A percentile compares a stretch with the other conserved stretches of the same genome.
These are phyloP conservation scores for Drosophila tanythrix DNA, from an alignment of 2,888 invertebrate genomes.

Conservation along the genomic window DNA sequence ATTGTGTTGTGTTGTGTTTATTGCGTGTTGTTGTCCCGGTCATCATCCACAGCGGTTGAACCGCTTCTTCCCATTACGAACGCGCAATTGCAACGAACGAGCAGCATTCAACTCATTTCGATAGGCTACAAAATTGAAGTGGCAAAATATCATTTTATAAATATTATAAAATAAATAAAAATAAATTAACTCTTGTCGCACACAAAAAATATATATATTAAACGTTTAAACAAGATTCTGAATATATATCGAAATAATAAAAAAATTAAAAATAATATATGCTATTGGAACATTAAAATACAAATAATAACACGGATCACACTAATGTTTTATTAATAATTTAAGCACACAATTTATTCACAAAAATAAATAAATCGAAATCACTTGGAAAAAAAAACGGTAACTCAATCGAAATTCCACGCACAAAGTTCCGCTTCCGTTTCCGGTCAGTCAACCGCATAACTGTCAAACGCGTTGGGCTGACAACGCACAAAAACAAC, in stretches of 20 bases:
- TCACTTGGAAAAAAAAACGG: background rate
- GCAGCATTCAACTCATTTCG: background rate
- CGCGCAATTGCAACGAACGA: background rate
- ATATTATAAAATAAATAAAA: background rate
- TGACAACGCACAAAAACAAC: slow-evolving; percentile 21
- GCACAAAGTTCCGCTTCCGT: slow-evolving; percentile 55
- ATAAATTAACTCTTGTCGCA: background rate
- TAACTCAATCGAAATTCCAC: slow-evolving; percentile 5
- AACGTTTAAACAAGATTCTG: background rate
- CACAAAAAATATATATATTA: background rate
- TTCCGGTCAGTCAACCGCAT: slow-evolving; percentile 58
- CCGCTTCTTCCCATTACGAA: background rate
- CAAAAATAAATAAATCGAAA: background rate
- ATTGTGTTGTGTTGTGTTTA: slow-evolving; percentile 43
- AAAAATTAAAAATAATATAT: no score
- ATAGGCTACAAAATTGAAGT: background rate
- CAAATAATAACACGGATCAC: background rate
- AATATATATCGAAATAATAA: background rate
- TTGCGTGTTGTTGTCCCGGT: slow-evolving; percentile 41
- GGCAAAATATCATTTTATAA: background rate
- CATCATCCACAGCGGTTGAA: slow-evolving; percentile 25
- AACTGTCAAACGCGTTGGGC: slow-evolving; percentile 29
- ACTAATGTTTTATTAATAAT: background rate
- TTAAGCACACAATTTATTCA: background rate
- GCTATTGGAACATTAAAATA: background rate